Base-by-base conservation (phyloP, 92 coral and sea anemone species). In the Palythoa heliodiscus region DNA sequence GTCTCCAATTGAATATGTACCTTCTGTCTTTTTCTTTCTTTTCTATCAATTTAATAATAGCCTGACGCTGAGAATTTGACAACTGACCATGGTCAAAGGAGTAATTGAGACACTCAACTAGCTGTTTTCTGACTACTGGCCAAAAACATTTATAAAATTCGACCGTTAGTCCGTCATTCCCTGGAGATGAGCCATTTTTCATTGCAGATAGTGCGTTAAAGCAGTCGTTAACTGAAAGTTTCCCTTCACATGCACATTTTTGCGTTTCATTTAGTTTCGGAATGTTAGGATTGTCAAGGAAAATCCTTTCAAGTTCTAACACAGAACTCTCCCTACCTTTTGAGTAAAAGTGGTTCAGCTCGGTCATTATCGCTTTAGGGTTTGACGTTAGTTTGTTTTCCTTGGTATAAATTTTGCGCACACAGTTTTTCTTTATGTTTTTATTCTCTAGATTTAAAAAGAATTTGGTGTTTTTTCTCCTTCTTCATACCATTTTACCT, bases 381-480 rank as follows among this genome's bases (percentile, higher is more conserved):
- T 86, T 67, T 4, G 55, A 63, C n/a, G 84, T 86, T 86, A 19
- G 39, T 50, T 76, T 70, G 23, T 70, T 73, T 60, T 77, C 17
- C 11, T 5, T n/a, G 23, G 15, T 68, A 76, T 17, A 39, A 20
- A 77, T 67, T 43, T 75, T 88, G 40, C 87, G 12, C 12, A 88
- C 69, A 75, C 83, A 47, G 71, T 52, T 83, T 83, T 83, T 83
- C 14, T 53, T 71, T 23, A 37, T 55, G 11, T 52, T 71, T 10
- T 12, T 70, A 9, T 87, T 87, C 57, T 82, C 87, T n/a, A 81
- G 67, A 16, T 81, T 80, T 72, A 87, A 80, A 43, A 39, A 87
- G 24, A 20, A 80, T 20, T 82, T 87, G n/a, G 64, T 87, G 35
- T 82, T 87, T 73, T 82, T 87, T n/a, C n/a, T 67, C 82, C 87